Conservation (phyloP, 2,113 vertebrate species). For the Antechinus stuartii region DNA sequence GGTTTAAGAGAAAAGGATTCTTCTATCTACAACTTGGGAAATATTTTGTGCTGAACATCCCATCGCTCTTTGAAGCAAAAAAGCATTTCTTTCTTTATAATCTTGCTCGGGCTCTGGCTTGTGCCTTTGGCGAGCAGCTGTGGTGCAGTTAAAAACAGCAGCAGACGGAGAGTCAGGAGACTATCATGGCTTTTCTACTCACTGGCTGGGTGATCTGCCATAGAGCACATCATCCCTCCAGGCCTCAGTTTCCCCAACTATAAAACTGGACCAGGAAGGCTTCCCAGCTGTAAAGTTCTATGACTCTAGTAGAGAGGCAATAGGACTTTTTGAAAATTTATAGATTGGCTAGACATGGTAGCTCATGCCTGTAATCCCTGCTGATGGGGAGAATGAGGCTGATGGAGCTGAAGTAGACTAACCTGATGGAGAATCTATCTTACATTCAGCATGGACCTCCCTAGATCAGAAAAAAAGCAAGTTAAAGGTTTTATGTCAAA, state of each 20-base stretch:
- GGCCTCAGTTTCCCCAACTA: neutral
- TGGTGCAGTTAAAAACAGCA: neutral
- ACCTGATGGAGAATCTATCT: neutral
- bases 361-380: neutral
- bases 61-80: neutral
- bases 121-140: neutral
- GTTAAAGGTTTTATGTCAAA: neutral
- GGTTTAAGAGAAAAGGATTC: conserved; percentile 26
- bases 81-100: neutral
- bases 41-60: neutral
- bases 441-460: neutral
- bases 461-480: neutral
- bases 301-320: neutral
- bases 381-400: neutral
- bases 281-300: neutral
- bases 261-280: neutral
- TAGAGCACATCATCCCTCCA: neutral
- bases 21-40: neutral
- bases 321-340: neutral
- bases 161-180: neutral
- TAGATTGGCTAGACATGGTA: neutral
- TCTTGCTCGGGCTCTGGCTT: neutral
- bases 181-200: neutral
- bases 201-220: neutral
- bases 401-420: neutral